Percentiles rank a stretch among this genome's conserved stretches.
phyloP scores from a whole-genome alignment of 2,888 invertebrate species.

The Aphidoletes aphidimyza region DNA sequence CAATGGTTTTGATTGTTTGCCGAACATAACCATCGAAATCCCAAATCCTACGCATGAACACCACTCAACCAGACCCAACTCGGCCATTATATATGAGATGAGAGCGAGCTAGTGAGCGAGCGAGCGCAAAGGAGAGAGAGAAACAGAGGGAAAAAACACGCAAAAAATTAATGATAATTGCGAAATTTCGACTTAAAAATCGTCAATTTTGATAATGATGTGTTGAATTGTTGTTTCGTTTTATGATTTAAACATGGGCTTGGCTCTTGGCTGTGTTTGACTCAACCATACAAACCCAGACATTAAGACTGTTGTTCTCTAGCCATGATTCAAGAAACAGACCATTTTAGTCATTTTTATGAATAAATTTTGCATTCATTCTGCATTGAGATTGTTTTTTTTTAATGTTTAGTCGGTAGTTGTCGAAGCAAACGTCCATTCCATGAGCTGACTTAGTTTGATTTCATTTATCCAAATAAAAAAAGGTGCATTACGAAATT shows the following conservation, averaged over 20 bases:
- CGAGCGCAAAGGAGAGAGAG: background rate
- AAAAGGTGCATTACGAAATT: background rate
- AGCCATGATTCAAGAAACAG: background rate
- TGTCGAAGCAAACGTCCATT: background rate
- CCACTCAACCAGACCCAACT: background rate
- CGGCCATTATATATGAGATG: background rate
- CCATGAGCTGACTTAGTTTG: background rate
- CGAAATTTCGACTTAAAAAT: conserved; percentile 29
- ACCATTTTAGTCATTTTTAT: conserved; percentile 23
- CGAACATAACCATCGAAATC: background rate
- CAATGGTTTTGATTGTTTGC: conserved; percentile 14
- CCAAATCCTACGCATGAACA: background rate
- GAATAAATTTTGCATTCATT: background rate
- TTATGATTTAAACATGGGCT: conserved; percentile 46
- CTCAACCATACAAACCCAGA: background rate
- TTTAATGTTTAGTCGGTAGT: background rate
- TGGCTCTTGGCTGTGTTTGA: background rate
- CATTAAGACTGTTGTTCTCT: background rate
- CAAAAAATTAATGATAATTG: conserved; percentile 46
- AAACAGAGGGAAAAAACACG: too few species aligned
- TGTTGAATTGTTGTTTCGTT: conserved; percentile 27
- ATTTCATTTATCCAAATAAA: background rate
- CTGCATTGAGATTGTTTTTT: background rate
- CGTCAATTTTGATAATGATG: conserved; percentile 51
- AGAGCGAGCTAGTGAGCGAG: too few species aligned